Conservation (phyloP, 2,113 vertebrate species). For the Petrocephalus zakoni region DNA sequence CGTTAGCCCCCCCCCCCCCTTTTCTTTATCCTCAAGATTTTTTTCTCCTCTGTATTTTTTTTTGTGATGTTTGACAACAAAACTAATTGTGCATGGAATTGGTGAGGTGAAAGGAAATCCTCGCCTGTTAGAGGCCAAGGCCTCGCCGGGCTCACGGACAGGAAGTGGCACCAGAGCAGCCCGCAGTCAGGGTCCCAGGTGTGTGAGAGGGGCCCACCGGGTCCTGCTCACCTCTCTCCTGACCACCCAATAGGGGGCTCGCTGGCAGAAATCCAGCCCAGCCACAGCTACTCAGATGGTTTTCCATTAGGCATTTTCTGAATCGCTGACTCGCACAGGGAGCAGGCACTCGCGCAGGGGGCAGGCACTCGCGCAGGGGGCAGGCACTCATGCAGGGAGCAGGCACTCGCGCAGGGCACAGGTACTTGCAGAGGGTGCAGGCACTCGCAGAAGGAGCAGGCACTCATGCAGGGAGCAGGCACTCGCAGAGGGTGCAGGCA, state of each 20-base stretch:
- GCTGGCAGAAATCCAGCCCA: background rate
- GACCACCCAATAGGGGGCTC: background rate
- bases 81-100: constrained; percentile 24
- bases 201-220: constrained; percentile 14
- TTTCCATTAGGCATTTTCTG: background rate
- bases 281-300: background rate
- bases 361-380: too few relatives aligned
- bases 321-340: too few relatives aligned
- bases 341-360: too few relatives aligned
- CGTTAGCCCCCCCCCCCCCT: background rate
- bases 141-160: background rate
- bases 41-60: constrained; percentile 9
- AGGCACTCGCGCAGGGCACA: too few relatives aligned
- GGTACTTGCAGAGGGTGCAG: too few relatives aligned
- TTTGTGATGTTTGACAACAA: constrained; percentile 30
- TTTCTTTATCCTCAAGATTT: constrained; percentile 7
- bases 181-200: background rate
- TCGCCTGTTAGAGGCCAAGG: constrained; percentile 21
- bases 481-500: too few relatives aligned
- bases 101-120: constrained; percentile 23
- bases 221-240: too few relatives aligned
- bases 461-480: too few relatives aligned
- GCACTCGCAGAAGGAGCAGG: too few relatives aligned
- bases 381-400: too few relatives aligned
- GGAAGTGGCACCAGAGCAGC: constrained; percentile 12